These are phyloP conservation scores for Dipodomys spectabilis DNA, from an alignment of 2,113 vertebrate genomes.

Conservation along the genomic window DNA sequence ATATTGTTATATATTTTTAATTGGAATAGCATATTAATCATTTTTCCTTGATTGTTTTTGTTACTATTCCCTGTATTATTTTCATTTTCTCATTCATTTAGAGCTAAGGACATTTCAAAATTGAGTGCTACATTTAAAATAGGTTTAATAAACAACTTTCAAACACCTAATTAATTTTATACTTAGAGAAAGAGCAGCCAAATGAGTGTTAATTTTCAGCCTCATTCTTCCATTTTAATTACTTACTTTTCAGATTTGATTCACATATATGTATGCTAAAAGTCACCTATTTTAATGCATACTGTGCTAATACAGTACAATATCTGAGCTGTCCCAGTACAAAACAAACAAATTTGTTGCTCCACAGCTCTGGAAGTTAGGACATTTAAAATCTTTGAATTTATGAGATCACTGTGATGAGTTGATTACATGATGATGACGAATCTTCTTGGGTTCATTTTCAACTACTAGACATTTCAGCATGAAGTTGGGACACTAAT, in stretches of 20 bases:
- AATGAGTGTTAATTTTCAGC: background rate
- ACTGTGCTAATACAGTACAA: background rate
- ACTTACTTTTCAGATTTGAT: background rate
- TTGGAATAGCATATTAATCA: constrained; percentile 9
- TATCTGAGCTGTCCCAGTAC: background rate
- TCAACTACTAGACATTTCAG: background rate
- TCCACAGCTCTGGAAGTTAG: background rate
- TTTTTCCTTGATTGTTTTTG: constrained; percentile 44
- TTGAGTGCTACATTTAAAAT: constrained; percentile 44
- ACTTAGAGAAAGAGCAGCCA: background rate
- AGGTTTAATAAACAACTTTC: constrained; percentile 31
- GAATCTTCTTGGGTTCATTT: background rate
- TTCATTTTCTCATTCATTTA: constrained; percentile 49
- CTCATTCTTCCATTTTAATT: constrained; percentile 21
- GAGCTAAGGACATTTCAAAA: constrained; percentile 41
- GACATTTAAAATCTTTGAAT: background rate
- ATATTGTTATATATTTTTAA: constrained; percentile 43
- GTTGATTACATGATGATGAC: too few relatives aligned
- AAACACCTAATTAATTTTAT: constrained; percentile 12
- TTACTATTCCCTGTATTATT: background rate
- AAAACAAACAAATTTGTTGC: background rate
- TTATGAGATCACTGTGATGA: too few relatives aligned
- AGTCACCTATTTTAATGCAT: background rate
- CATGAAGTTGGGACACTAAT: too few relatives aligned
- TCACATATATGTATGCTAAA: background rate